Conservation (phyloP, 2,113 vertebrate species). For the Bufo gargarizans region DNA sequence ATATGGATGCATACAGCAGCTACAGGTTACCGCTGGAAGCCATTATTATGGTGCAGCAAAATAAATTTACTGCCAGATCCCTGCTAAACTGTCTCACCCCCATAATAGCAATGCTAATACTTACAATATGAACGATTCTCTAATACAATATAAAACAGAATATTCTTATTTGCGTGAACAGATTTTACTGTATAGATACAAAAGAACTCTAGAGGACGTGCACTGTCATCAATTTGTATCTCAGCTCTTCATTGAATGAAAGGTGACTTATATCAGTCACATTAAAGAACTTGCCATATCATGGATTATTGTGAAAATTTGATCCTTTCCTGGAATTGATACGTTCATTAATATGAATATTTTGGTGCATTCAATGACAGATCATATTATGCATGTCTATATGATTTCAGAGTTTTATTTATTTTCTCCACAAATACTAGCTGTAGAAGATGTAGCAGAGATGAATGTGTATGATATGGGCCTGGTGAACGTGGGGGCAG, state of each 20-base stretch:
- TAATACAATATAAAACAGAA: not conserved
- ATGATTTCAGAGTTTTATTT: not conserved
- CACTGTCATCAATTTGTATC: not conserved
- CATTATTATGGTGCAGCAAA: too few relatives aligned
- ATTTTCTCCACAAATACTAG: not conserved
- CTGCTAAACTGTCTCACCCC: too few relatives aligned
- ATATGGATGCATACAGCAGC: too few relatives aligned
- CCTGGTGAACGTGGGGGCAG: too few relatives aligned
- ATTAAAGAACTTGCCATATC: not conserved
- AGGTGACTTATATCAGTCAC: constrained; percentile 17
- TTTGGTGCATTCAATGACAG: not conserved
- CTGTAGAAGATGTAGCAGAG: not conserved
- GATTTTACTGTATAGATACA: not conserved
- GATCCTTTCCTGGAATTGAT: constrained; percentile 31
- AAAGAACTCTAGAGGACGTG: not conserved
- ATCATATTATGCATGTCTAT: not conserved
- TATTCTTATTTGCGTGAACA: not conserved
- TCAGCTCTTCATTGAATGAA: constrained; percentile 10
- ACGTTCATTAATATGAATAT: not conserved
- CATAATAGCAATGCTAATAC: too few relatives aligned
- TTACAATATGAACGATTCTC: too few relatives aligned
- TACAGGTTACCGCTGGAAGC: too few relatives aligned
- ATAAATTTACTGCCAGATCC: too few relatives aligned
- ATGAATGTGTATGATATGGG: not conserved
- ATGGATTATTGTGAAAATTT: not conserved